Evolutionary conservation across 2,113 vertebrate genomes (phyloP), one percentile per base, ranked within the genome.

Genomic region (Taurulus bubalis): DNA sequence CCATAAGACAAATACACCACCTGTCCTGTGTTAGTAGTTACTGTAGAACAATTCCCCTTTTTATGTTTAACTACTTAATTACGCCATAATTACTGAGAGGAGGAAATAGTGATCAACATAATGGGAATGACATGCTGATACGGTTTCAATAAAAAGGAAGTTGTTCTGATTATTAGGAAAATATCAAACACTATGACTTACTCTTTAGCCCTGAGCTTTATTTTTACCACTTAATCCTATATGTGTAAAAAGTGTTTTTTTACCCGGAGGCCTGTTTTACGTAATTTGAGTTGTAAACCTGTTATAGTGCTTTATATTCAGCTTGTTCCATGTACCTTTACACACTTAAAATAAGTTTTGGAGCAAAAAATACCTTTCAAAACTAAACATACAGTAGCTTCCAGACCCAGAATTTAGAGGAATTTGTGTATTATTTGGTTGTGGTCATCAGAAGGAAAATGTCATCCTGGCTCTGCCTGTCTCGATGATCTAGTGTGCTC

Each of bases 401-500:
- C 20, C 36, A 47, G 69, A 42, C 62, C 11, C 26, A 71, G 78
- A 14, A 45, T 74, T 64, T 68, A 67, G 64, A 58, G 73, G 65
- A 79, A 76, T 58, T 11, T 71, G 55, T 90, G 77, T 82, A 63
- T 87, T 79, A 82, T 89, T 76, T 81, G 82, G 82, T 64, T 86
- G 76, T 71, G 79, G 70, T 85, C 60, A 86, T 86, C 72, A 85
- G 77, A 81, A 63, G 75, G 64, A 80, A 79, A 88, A 83, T 86
- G 84, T 88, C 72, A 75, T 76, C 64, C 49, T 58, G 64, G 70
- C 81, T 76, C 51, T 49, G 79, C 78, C 84, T 77, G 77, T 85
- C 79, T 56, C 63, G 0, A 53, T 93, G 90, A 91, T 89, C 72
- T 83, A 92, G 76, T 89, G 86, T 55, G 75, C 55, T 88, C 84